phyloP scores from a whole-genome alignment of 2,888 invertebrate genomes.

The Limnephilus lunatus region DNA sequence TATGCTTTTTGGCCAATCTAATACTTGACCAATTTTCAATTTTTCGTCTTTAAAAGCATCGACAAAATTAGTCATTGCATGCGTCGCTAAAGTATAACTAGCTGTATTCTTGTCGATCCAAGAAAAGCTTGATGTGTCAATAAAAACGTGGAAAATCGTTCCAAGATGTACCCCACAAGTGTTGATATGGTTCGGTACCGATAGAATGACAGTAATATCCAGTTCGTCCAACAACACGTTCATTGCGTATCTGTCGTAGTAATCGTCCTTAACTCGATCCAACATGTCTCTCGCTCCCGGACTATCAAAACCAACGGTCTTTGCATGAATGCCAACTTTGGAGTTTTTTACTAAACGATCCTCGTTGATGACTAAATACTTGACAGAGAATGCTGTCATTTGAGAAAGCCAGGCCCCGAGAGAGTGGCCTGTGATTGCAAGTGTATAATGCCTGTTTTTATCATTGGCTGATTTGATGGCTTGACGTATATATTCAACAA shows the following conservation, averaged over 20 bases:
- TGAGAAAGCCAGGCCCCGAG: background rate
- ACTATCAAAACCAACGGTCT: background rate
- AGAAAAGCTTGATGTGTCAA: background rate
- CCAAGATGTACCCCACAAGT: background rate
- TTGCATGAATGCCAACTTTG: background rate
- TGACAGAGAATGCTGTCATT: background rate
- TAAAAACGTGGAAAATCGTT: background rate
- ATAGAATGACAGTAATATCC: background rate
- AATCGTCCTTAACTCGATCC: background rate
- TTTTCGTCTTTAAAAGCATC: background rate
- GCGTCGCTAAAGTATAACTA: background rate
- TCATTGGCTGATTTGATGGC: background rate
- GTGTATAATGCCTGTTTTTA: background rate
- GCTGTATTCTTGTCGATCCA: background rate
- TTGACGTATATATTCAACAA: background rate
- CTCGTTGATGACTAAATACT: background rate
- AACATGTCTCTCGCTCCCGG: background rate
- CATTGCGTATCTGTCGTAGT: background rate
- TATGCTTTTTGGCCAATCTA: background rate
- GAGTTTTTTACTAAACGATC: background rate
- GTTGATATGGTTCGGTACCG: background rate
- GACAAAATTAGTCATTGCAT: background rate
- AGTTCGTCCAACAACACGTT: background rate
- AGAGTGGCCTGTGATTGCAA: background rate
- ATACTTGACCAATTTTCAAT: background rate